Conservation (phyloP, 2,888 invertebrate genomes). For the Epistrophe eligans region DNA sequence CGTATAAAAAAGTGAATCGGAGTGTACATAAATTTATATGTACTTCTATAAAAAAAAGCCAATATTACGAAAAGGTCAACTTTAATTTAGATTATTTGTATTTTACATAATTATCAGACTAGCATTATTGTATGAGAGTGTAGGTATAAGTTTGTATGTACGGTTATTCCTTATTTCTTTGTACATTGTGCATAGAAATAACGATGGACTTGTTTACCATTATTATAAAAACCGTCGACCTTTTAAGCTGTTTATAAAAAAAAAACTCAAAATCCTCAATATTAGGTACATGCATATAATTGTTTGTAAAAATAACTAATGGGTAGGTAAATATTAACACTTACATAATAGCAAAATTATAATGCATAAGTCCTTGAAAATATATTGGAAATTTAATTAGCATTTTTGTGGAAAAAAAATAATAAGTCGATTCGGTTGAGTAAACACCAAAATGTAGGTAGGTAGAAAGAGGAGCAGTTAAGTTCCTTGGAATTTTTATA, state of each 20-base stretch:
- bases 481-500: no score
- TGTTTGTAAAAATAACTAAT: background rate
- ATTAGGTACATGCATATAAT: background rate
- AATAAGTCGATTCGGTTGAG: background rate
- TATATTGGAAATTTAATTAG: no score
- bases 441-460: background rate
- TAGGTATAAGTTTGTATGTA: background rate
- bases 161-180: no score
- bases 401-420: background rate
- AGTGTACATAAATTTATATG: background rate
- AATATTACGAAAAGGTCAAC: background rate
- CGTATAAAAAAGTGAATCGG: background rate
- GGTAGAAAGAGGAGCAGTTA: no score
- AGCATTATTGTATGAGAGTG: background rate
- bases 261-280: background rate
- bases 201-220: background rate
- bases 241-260: background rate
- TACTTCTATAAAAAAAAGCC: background rate
- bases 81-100: background rate
- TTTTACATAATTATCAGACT: constrained; percentile 2
- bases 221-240: background rate
- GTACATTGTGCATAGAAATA: background rate
- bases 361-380: background rate
- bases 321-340: background rate
- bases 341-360: background rate